Base-by-base conservation (phyloP, 2,113 vertebrate species). In the Atrichornis clamosus region DNA sequence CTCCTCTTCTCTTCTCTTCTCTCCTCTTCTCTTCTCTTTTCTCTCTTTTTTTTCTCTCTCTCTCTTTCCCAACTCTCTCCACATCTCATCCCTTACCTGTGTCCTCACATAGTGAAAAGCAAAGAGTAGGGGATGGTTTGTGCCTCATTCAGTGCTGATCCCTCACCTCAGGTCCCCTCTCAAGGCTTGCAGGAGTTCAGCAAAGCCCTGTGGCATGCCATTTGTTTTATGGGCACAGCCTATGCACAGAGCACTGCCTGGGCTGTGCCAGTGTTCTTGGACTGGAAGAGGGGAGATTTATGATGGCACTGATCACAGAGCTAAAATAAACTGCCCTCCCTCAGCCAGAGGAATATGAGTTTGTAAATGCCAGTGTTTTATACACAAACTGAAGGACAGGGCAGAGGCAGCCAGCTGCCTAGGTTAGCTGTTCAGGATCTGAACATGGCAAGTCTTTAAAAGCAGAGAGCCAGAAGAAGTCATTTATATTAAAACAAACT, bases 401-500 rank as follows among this genome's bases (percentile, higher is more conserved):
- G 50, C 81, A 90, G 13, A 13, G 58, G 79, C 83, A 79, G 92
- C 58, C 60, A 64, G 58, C 91, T 96, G 94, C 96, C 93, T 93
- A 91, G 84, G 89, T 74, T 83, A 75, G 90, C 77, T 87, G 68
- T 26, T 86, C 70, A 37, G 53, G 44, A 53, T 96, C 96, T 93
- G 91, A 89, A 93, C 92, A 92, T 86, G 90, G 92, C 94, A 96
- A 53, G 64, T 93, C 96, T 97, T 94, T 97, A 68, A 96, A 97
- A 97, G 92, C 84, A 91, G 88, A 94, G 80, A 97, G 95, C 75
- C 97, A 97, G 92, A 94, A 97, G 92, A 95, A 97, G 95, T 97
- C 75, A 97, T 97, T 97, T 97, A 84, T 89, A 93, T 94, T 97
- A 96, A 96, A 98, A 94, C 95, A 97, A 98, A 97, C 82, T 96